Evolutionary conservation across 35 echinoderm and acorn worm genomes (phyloP).

Genomic region (Heliocidaris tuberculata): DNA sequence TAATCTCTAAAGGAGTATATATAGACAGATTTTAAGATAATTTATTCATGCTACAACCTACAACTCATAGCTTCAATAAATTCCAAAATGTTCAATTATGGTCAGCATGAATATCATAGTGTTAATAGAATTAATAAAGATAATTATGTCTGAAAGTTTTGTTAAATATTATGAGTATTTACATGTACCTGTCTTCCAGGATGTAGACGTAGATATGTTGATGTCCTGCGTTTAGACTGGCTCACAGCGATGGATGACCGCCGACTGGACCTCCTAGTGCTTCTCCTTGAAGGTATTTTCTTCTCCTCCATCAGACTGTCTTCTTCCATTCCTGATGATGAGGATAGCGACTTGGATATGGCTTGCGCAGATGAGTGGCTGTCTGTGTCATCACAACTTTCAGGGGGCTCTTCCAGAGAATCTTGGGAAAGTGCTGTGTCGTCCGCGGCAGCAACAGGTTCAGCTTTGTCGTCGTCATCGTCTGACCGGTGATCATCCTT

Average conservation of each 20-base stretch:
- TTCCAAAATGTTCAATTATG: too few species aligned
- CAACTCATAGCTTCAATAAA: too few species aligned
- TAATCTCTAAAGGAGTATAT: too few species aligned
- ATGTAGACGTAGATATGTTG: constrained; percentile 43
- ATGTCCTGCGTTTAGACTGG: constrained; percentile 44
- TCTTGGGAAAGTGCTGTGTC: constrained; percentile 41
- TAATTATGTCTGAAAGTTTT: too few species aligned
- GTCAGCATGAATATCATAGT: too few species aligned
- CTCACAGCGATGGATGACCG: constrained; percentile 46
- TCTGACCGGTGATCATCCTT: neutral
- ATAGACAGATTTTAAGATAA: too few species aligned
- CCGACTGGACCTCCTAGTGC: neutral
- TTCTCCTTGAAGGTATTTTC: neutral
- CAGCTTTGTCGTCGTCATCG: neutral
- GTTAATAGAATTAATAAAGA: too few species aligned
- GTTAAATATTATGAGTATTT: neutral
- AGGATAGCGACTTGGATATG: neutral
- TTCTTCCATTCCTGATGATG: constrained; percentile 12
- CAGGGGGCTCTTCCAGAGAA: neutral
- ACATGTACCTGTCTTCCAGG: neutral
- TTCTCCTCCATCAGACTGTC: constrained; percentile 35
- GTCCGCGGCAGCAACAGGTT: neutral
- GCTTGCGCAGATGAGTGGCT: neutral
- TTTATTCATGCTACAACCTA: too few species aligned
- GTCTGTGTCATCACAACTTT: neutral